Base-by-base conservation (phyloP, 2,797 vertebrate genomes). In the Eupleurogrammus muticus region DNA sequence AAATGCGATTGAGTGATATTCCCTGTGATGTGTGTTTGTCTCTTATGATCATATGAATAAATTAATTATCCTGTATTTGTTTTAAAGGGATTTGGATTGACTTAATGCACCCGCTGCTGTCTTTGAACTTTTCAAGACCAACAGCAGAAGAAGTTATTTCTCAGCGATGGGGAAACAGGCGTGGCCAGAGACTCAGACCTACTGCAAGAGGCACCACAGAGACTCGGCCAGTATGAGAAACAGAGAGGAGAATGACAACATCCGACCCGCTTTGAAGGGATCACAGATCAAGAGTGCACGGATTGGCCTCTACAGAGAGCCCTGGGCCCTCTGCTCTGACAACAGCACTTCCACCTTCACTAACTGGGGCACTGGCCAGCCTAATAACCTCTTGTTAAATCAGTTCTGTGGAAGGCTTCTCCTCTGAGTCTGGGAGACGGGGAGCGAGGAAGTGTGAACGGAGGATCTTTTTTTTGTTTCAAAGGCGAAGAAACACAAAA, bases 271-370 rank as follows among this genome's bases (percentile, higher is more conserved):
- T 46, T 16, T 76, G 16, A 34, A 12, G 1, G 5, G 12, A 20
- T 9, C 9, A 13, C 3, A 13, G 19, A 0, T 56, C 17, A 3
- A 0, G 13, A 1, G 9, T 3, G 53, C 36, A 52, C 50, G 55
- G 66, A 62, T 47, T 1, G 16, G 63, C 38, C 49, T 77, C 20
- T 56, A 38, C 73, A 75, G 66, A 51, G 51, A 77, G 35, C 57
- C 48, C 42, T 55, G 50, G 66, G 47, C 23, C 54, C 49, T 9
- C 50, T 79, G 66, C 55, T 83, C 69, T 17, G 74, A 77, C 59
- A 54, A 28, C 10, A 66, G 28, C 32, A 48, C 9, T 58, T 58
- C 50, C 2, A 68, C 17, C 9, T 68, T 65, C 55, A 54, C 17
- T 10, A 57, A 56, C 46, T 72, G 71, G 67, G 5, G 9, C 0